Conservation (phyloP, 2,888 invertebrate species). For the Globia sparganii region DNA sequence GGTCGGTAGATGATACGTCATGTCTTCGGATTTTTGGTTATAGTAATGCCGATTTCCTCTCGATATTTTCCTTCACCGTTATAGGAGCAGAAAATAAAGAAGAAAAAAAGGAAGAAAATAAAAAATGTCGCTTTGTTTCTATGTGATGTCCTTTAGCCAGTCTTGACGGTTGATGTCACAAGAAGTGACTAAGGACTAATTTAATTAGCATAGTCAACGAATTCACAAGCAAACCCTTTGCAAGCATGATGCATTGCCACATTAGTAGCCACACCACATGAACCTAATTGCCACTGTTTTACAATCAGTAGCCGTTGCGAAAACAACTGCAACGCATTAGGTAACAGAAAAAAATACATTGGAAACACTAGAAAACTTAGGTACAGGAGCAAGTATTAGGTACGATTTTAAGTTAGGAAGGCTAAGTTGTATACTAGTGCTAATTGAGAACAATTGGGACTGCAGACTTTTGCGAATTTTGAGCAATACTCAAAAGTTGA, state of each 20-base stretch:
- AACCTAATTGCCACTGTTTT: slow-evolving; percentile 55
- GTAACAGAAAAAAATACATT: slow-evolving; percentile 38
- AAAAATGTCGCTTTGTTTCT: not conserved
- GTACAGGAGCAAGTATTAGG: not conserved
- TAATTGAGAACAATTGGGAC: slow-evolving; percentile 39
- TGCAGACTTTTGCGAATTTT: slow-evolving; percentile 15
- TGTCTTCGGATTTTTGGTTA: too few species aligned
- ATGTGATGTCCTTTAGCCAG: not conserved
- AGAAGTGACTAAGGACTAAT: slow-evolving; percentile 3
- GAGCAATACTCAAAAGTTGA: slow-evolving; percentile 7
- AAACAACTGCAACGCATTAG: slow-evolving; percentile 39
- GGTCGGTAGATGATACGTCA: too few species aligned
- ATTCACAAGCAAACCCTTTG: slow-evolving; percentile 17
- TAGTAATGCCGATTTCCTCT: too few species aligned
- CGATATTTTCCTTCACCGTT: too few species aligned
- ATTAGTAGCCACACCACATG: slow-evolving; percentile 50
- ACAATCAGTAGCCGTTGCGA: slow-evolving; percentile 39
- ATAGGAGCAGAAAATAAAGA: not conserved
- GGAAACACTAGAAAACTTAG: slow-evolving; percentile 29
- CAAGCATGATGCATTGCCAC: slow-evolving; percentile 33
- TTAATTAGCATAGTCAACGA: slow-evolving; percentile 31
- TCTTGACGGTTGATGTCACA: slow-evolving; percentile 1
- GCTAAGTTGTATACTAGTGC: slow-evolving; percentile 12
- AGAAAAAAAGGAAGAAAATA: not conserved
- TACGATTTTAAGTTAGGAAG: not conserved